Conservation (phyloP, 2,888 invertebrate species). For the Eudemis profundana region DNA sequence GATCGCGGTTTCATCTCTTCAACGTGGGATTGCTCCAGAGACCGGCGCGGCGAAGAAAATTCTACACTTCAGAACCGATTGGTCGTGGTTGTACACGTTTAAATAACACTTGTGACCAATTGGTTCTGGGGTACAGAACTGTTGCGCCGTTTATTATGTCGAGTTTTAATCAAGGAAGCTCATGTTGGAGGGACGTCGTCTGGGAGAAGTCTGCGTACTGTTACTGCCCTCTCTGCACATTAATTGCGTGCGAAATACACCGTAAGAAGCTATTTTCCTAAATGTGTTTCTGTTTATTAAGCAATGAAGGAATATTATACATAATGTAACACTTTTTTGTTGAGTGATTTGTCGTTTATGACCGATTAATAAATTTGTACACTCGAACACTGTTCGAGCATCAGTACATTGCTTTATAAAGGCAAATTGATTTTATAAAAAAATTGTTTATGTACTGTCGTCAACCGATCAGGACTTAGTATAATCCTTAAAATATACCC, state of each 20-base stretch:
- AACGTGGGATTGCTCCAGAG: conserved; percentile 72
- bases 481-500: too few species aligned
- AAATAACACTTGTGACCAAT: background rate
- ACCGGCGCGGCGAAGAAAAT: conserved; percentile 54
- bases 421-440: too few species aligned
- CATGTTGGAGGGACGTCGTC: conserved; percentile 62
- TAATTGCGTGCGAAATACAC: conserved; percentile 71
- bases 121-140: conserved; percentile 55
- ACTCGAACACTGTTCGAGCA: too few species aligned
- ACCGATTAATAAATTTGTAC: background rate
- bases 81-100: background rate
- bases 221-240: conserved; percentile 60
- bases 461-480: too few species aligned
- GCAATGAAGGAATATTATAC: conserved; percentile 12
- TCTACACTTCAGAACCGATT: conserved; percentile 1
- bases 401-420: too few species aligned
- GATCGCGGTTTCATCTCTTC: conserved; percentile 54
- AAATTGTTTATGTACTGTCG: too few species aligned
- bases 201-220: conserved; percentile 64
- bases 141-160: conserved; percentile 81
- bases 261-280: conserved; percentile 55
- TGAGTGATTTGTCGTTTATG: background rate
- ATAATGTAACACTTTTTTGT: background rate
- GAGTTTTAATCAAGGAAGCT: conserved; percentile 81
- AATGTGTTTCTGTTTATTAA: conserved; percentile 21